These are phyloP conservation scores for Pycnonotus jocosus DNA, from an alignment of 2,113 vertebrate genomes.

Conservation along the genomic window DNA sequence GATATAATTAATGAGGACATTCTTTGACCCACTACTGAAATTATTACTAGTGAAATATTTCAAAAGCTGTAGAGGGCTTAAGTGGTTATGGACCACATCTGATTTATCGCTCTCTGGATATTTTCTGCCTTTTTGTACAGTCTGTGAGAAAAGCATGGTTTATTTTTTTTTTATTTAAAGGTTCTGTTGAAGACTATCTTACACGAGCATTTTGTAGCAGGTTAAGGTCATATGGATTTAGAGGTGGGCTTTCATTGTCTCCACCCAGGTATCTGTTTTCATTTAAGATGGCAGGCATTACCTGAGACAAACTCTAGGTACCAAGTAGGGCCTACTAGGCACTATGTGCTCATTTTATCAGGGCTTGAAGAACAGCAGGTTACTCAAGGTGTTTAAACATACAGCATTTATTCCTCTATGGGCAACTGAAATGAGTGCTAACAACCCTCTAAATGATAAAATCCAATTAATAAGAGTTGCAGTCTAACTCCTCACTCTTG, in stretches of 20 bases:
- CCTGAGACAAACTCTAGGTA: not conserved
- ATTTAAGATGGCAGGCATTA: not conserved
- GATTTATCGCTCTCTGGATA: not conserved
- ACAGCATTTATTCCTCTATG: not conserved
- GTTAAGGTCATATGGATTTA: not conserved
- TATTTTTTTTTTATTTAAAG: not conserved
- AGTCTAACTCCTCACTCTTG: not conserved
- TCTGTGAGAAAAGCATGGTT: not conserved
- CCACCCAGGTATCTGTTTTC: not conserved
- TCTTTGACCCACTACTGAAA: not conserved
- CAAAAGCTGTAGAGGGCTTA: not conserved
- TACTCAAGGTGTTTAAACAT: not conserved
- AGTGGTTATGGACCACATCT: not conserved
- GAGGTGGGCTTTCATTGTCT: not conserved
- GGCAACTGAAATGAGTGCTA: not conserved
- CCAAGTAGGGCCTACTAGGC: not conserved
- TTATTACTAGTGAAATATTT: not conserved
- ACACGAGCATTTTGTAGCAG: not conserved
- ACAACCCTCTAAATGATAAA: not conserved
- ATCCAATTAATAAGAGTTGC: not conserved
- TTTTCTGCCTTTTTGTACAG: not conserved
- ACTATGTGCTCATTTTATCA: not conserved
- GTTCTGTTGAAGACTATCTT: not conserved
- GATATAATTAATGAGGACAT: not conserved
- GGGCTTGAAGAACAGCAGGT: not conserved